Evolutionary conservation across 2,113 vertebrate genomes (phyloP), one percentile per base, ranked within the genome.

Genomic region (Octodon degus): DNA sequence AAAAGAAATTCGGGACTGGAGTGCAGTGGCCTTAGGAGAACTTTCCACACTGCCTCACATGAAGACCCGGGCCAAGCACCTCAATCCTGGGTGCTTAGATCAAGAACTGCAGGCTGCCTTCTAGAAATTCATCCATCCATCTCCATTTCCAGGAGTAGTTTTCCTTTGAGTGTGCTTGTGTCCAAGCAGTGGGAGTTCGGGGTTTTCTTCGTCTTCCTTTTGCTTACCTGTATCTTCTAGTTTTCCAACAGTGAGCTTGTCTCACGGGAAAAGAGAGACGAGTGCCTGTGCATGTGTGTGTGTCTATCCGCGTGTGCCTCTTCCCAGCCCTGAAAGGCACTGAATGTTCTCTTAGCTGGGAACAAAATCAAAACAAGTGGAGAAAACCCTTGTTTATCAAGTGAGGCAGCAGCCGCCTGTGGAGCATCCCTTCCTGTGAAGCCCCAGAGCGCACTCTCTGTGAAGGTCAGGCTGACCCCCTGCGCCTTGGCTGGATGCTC

Each of bases 281-380:
- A 55, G 43, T 47, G 32, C 77, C 19, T 47, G 10, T 4, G 27
- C 19, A 40, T 65, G 27, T 37, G 74, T 76, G 9, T 25, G 6
- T 5, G 40, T 34, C 53, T 67, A 22, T 50, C 81, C 58, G 0
- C 22, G 14, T 80, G 30, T 80, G 55, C 80, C 81, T 76, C 32
- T 86, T 55, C 53, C 74, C 40, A 70, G 43, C 60, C 83, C 30
- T 30, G 10, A 53, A 81, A 95, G 86, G 86, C 72, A 97, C 93
- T 80, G 76, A 86, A 24, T 96, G 89, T 96, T 94, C 96, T 94
- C 68, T 92, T 74, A 82, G 83, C 37, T n/a, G 60, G 37, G 58
- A 96, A 83, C 89, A 95, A 74, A 87, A 68, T 47, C 68, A 85
- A 88, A 96, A 85, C 88, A 90, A 37, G 0, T n/a, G 9, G 55